Conservation (phyloP, 2,113 vertebrate species). For the Ovis canadensis region DNA sequence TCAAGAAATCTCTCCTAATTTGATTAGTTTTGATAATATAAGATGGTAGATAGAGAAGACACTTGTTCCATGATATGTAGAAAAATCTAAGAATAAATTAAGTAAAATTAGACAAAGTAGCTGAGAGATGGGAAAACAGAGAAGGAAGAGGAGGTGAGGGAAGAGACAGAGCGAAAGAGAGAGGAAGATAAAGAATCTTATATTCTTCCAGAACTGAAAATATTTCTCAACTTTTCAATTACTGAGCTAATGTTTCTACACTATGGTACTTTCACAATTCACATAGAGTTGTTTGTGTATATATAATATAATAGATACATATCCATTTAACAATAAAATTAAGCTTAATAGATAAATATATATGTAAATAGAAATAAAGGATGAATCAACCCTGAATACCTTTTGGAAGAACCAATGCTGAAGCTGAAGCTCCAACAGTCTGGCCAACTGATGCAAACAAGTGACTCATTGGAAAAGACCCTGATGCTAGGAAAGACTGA, state of each 20-base stretch:
- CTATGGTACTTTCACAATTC: not conserved
- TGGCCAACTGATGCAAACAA: not conserved
- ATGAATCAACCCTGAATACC: not conserved
- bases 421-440: not conserved
- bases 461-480: not conserved
- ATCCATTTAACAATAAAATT: not conserved
- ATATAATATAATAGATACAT: not conserved
- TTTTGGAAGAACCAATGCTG: not conserved
- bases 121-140: not conserved
- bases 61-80: not conserved
- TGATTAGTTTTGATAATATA: not conserved
- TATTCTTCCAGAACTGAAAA: not conserved
- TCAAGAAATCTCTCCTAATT: not conserved
- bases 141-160: not conserved
- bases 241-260: not conserved
- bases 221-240: not conserved
- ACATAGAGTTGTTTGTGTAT: not conserved
- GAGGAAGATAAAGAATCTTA: not conserved
- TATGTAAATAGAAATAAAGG: not conserved
- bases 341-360: not conserved
- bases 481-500: not conserved
- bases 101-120: not conserved
- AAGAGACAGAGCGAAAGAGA: fast-evolving
- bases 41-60: not conserved
- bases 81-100: not conserved